Base-by-base conservation (phyloP, 2,888 invertebrate species). In the Acleris cristana region DNA sequence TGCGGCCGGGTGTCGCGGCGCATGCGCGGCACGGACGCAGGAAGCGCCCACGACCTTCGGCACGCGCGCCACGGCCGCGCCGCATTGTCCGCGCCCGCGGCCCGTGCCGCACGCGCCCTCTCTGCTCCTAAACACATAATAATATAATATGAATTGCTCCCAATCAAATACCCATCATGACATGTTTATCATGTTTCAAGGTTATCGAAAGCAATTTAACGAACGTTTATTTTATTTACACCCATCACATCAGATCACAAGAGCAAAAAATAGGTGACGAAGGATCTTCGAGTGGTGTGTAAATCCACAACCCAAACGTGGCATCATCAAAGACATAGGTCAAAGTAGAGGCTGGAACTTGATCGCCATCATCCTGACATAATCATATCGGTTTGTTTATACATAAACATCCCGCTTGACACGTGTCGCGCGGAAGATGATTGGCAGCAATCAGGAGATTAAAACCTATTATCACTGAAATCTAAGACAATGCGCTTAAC, bases 21-120 rank as follows among this genome's bases (percentile, higher is more conserved):
- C 84, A 92, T 91, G 89, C 92, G 74, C 80, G 84, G 88, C 92
- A 92, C 92, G 92, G 87, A 87, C 89, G 86, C 91, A 91, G 92
- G 92, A 92, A 92, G 89, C 87, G 83, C 74, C 72, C 75, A 73
- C 85, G 90, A 80, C 92, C 92, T 92, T 91, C 91, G 80, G 70
- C 83, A 83, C 81, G 84, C 87, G 82, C 85, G 81, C 86, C 91
- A 89, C 80, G 91, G 90, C 84, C 91, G 74, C 83, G 12, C 77
- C 48, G 48, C 48, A 89, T 89, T 89, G 89, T 89, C 85, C 80
- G 81, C 70, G 53, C 48, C 48, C 18, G n/a, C 48, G 18, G 40
- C 40, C 40, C 40, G 40, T 14, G 40, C 40, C 40, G 40, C 40
- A 4, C 40, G 14, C 40, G 40, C 40, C 40, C 40, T 40, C 40